Percentiles rank a stretch among this genome's conserved stretches.
These are phyloP conservation scores for Isurus oxyrinchus DNA, from an alignment of 2,113 vertebrate genomes.

Conservation along the genomic window DNA sequence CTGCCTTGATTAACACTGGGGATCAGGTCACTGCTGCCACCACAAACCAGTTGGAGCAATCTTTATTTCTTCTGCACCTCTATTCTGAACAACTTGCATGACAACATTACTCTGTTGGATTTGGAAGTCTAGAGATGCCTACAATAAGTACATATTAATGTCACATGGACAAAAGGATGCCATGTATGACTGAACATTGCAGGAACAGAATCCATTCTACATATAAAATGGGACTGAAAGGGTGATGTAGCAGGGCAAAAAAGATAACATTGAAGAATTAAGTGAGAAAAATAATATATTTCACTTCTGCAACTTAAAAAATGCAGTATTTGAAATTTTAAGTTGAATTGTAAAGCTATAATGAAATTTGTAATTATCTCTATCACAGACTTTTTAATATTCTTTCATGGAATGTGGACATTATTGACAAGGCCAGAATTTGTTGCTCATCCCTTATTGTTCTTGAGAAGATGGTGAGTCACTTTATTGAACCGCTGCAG, in stretches of 20 bases:
- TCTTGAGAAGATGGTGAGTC: no score
- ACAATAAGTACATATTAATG: neutral
- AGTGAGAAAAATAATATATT: neutral
- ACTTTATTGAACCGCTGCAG: no score
- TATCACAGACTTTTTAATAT: no score
- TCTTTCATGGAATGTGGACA: no score
- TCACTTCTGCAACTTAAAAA: neutral
- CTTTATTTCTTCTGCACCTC: neutral
- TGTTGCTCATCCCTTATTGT: no score
- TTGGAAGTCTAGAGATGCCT: neutral
- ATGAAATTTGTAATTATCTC: neutral
- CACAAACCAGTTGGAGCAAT: neutral
- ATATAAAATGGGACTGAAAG: neutral
- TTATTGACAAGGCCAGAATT: no score
- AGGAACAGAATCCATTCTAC: neutral
- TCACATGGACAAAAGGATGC: neutral
- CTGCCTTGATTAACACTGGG: neutral
- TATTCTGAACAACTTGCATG: neutral
- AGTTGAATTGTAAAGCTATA: neutral
- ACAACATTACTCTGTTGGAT: neutral
- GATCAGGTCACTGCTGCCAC: neutral
- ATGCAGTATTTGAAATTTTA: neutral
- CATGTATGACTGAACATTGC: neutral
- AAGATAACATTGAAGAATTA: neutral
- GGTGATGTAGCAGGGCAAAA: neutral